Evolutionary conservation across 2,888 invertebrate genomes (phyloP).

Genomic region (Torymus auratus): DNA sequence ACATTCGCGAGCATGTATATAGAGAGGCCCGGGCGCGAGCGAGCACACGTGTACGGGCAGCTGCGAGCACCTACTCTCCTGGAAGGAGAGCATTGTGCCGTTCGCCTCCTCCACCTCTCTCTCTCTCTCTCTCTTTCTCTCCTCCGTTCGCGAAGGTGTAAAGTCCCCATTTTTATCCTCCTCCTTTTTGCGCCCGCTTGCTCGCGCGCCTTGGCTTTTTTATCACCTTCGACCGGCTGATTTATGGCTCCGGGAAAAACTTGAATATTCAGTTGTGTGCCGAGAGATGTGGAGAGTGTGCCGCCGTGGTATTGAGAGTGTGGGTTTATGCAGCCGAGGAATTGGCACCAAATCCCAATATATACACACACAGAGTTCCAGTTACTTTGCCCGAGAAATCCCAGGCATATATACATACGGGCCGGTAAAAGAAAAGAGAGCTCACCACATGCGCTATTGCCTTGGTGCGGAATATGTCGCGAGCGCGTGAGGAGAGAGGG

Average conservation of each 20-base stretch:
- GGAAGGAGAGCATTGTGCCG: conserved; percentile 20
- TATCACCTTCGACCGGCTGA: conserved; percentile 31
- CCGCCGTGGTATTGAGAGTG: too few relatives aligned
- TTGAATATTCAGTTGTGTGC: conserved; percentile 47
- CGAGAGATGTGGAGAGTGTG: not conserved
- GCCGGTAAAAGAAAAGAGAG: conserved; percentile 34
- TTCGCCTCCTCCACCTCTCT: not conserved
- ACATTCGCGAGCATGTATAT: too few relatives aligned
- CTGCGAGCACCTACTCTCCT: not conserved
- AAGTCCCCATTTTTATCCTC: not conserved
- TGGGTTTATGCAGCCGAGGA: not conserved
- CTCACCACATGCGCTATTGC: not conserved
- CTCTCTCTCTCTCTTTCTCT: not conserved
- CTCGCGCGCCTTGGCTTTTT: conserved; percentile 1
- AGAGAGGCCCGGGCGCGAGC: not conserved
- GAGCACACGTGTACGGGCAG: conserved; percentile 35
- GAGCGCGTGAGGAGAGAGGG: too few relatives aligned
- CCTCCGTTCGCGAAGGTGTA: not conserved
- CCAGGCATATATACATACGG: not conserved
- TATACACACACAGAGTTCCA: conserved; percentile 7
- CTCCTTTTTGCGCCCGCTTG: not conserved
- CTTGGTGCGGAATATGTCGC: not conserved
- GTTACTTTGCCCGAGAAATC: conserved; percentile 45
- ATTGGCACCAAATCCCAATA: conserved; percentile 40
- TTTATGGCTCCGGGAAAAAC: conserved; percentile 47